Conservation (phyloP, 2,113 vertebrate genomes). For the Oryzias melastigma region DNA sequence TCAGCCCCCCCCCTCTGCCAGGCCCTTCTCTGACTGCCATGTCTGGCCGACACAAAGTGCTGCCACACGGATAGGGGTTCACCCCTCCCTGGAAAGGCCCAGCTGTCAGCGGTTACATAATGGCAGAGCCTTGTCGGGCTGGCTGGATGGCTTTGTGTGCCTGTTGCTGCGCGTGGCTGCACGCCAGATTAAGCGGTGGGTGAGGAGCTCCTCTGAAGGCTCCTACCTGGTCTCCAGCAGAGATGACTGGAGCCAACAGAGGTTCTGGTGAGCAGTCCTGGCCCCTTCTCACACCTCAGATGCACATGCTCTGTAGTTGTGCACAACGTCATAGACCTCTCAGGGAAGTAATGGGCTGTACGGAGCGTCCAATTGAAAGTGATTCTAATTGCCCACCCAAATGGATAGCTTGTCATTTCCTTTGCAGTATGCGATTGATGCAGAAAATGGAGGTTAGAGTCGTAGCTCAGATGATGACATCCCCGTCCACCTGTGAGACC, state of each 20-base stretch:
- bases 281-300: conserved; percentile 44
- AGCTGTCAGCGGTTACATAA: conserved; percentile 82
- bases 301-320: conserved; percentile 37
- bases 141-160: conserved; percentile 73
- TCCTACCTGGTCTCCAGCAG: conserved; percentile 76
- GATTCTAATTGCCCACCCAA: too few relatives aligned
- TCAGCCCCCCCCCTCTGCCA: conserved; percentile 40
- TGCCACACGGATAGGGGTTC: conserved; percentile 71
- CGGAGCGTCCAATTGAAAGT: too few relatives aligned
- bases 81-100: conserved; percentile 71
- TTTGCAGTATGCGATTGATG: too few relatives aligned
- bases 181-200: conserved; percentile 77
- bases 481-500: conserved; percentile 32
- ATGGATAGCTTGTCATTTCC: too few relatives aligned
- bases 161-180: conserved; percentile 77
- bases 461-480: background rate
- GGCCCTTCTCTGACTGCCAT: conserved; percentile 64
- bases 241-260: conserved; percentile 60
- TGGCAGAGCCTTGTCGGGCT: conserved; percentile 75
- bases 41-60: conserved; percentile 76
- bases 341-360: conserved; percentile 16
- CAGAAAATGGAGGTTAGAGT: too few relatives aligned
- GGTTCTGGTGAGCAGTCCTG: conserved; percentile 40
- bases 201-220: conserved; percentile 70
- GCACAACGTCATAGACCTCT: conserved; percentile 39